phyloP scores from a whole-genome alignment of 2,797 vertebrate genomes.

The Cuniculus paca region DNA sequence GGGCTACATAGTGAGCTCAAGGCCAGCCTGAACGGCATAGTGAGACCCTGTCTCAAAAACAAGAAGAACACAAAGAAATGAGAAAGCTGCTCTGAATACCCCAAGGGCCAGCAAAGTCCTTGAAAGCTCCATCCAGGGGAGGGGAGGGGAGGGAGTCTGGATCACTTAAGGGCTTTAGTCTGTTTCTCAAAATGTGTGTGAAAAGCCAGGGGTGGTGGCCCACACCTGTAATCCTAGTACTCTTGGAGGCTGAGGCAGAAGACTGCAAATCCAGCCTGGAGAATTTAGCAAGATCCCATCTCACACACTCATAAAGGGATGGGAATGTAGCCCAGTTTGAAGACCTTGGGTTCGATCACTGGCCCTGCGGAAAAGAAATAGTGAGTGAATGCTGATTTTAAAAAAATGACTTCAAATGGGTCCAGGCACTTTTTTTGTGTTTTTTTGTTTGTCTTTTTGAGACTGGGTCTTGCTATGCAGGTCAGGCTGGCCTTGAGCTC shows the following conservation, averaged over 20 bases:
- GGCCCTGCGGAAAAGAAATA: too few relatives aligned
- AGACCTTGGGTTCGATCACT: not conserved
- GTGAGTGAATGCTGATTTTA: too few relatives aligned
- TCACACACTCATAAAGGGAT: not conserved
- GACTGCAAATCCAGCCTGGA: not conserved
- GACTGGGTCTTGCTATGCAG: not conserved
- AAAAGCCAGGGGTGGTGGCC: not conserved
- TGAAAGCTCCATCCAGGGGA: not conserved
- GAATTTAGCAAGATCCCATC: not conserved
- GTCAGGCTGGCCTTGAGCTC: too few relatives aligned
- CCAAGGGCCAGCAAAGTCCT: not conserved
- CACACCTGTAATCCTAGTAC: not conserved
- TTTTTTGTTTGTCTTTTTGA: too few relatives aligned
- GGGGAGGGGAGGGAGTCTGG: not conserved
- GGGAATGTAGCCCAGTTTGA: not conserved
- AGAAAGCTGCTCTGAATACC: slow-evolving; percentile 29
- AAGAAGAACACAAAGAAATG: not conserved
- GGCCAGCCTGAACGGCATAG: too few relatives aligned
- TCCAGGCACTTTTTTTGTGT: too few relatives aligned
- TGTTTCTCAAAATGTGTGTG: slow-evolving; percentile 14
- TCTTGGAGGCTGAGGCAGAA: not conserved
- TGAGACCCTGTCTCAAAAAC: too few relatives aligned
- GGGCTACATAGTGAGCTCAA: too few relatives aligned
- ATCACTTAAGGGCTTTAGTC: not conserved
- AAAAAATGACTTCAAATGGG: too few relatives aligned